Evolutionary conservation across 2,888 invertebrate species (phyloP), one percentile per base, ranked within the genome.

Genomic region (Eupithecia abbreviata): DNA sequence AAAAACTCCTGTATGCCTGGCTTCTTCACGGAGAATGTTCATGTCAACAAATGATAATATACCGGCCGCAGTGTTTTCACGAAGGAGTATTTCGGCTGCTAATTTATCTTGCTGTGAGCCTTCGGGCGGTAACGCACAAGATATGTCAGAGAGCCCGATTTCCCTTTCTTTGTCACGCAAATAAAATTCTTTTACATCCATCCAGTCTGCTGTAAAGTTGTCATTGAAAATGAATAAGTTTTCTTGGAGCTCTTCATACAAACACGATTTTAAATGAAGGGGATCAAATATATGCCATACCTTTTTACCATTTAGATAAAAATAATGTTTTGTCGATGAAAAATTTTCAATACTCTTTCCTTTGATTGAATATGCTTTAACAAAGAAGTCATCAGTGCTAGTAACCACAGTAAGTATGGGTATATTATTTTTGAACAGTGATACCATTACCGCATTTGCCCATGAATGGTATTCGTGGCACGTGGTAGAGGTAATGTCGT

Each of bases 261-360:
- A 77, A 71, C 74, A 71, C 58, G 65, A 43, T 51, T 72, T 72
- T 49, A 72, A 51, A 66, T 76, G 73, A 45, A 30, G 66, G 3
- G 76, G 76, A 41, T 76, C 76, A 73, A 66, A 70, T n/a, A 76
- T 30, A 13, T 70, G 65, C n/a, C 66, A 73, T 43, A 73, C 7
- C 6, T 66, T 73, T 51, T 43, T 49, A 30, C 13, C 47, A 41
- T 88, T 88, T 3, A 12, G 9, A 9, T 2, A n/a, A n/a, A n/a
- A 55, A 3, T n/a, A 55, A n/a, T 55, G 6, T 7, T 9, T 7
- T n/a, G 4, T n/a, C n/a, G n/a, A n/a, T n/a, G n/a, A 7, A 7
- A 58, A 58, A 3, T 9, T 13, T 18, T 18, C 9, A 9, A 18
- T 58, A 18, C 9, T 4, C 3, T 0, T 0, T 58, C 9, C 58